Conservation (phyloP, 2,888 invertebrate species). For the Diadegma fenestrale region DNA sequence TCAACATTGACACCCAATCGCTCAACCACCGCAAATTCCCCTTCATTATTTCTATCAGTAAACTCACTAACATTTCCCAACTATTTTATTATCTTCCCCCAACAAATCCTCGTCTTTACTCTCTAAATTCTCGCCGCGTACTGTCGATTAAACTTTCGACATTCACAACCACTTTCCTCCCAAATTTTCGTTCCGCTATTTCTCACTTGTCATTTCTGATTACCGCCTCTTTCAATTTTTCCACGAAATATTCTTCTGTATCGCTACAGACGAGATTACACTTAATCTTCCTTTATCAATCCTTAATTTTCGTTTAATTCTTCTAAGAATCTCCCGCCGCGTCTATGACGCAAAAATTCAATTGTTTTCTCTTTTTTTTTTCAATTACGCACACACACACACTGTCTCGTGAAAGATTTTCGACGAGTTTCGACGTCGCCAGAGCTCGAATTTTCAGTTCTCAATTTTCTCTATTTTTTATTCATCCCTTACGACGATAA, state of each 20-base stretch:
- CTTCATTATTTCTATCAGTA: background rate
- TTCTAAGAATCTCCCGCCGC: background rate
- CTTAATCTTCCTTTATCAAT: background rate
- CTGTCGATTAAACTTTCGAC: background rate
- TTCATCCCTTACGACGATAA: too few relatives aligned
- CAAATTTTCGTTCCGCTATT: background rate
- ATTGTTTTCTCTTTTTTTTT: background rate
- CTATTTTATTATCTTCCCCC: background rate
- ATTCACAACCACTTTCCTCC: background rate
- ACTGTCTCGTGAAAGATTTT: background rate
- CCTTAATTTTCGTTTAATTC: background rate
- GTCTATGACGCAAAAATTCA: background rate
- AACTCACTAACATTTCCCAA: background rate
- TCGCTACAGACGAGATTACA: background rate
- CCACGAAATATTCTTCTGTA: background rate
- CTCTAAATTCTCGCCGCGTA: background rate
- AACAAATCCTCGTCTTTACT: background rate
- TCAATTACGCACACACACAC: background rate
- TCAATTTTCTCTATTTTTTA: background rate
- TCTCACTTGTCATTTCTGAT: background rate
- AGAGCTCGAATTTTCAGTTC: background rate
- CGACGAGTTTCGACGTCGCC: background rate
- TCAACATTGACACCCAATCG: constrained; percentile 78
- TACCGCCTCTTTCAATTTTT: background rate
- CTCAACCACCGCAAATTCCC: constrained; percentile 69